phyloP scores from a whole-genome alignment of 1,140 invertebrate species.

The Pantala flavescens region DNA sequence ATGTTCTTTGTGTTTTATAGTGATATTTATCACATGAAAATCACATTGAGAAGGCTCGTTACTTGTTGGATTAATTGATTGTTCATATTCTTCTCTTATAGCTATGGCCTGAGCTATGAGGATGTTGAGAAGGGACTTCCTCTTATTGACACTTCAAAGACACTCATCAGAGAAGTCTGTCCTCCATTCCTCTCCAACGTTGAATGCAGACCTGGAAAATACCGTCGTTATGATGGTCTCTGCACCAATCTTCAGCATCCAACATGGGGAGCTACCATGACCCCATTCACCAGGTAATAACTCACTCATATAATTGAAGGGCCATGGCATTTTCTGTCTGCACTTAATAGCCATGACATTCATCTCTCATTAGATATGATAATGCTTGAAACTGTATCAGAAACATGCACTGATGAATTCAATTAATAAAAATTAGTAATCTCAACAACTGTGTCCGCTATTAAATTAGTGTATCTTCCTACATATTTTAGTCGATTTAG shows the following conservation, averaged over 20 bases:
- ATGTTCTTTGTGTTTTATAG: no score
- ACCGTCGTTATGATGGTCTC: conserved; percentile 76
- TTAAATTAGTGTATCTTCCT: no score
- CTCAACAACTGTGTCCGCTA: no score
- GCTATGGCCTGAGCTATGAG: conserved; percentile 71
- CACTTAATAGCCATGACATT: background rate
- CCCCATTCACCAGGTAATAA: conserved; percentile 65
- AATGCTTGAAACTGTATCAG: no score
- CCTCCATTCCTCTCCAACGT: conserved; percentile 78
- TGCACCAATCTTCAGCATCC: conserved; percentile 89
- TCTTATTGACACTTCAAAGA: conserved; percentile 80
- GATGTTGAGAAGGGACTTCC: conserved; percentile 81
- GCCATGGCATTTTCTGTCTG: background rate
- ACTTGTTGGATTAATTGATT: no score
- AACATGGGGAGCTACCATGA: conserved; percentile 77
- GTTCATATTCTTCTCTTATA: conserved; percentile 29
- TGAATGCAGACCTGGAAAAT: conserved; percentile 81
- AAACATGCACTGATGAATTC: no score
- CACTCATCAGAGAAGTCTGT: conserved; percentile 74
- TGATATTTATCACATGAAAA: no score
- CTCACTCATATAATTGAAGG: background rate
- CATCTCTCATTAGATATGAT: conserved; percentile 6
- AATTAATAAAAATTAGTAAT: no score
- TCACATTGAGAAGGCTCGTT: no score
- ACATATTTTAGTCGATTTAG: no score